Base-by-base conservation (phyloP, 2,888 invertebrate species). In the Euzetes globulus region DNA sequence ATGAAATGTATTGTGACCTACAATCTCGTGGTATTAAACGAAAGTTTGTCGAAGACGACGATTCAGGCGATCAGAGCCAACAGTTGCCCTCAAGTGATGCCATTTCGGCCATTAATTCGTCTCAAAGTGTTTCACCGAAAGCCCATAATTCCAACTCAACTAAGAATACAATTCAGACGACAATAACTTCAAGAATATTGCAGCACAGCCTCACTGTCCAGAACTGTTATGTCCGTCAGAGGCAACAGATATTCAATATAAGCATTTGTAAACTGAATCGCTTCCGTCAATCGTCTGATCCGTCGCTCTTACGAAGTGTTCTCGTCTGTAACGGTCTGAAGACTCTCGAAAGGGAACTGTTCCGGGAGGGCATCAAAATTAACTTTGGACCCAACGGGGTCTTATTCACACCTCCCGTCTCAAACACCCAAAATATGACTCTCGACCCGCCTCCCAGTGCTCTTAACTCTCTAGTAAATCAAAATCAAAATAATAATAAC, bases 291-390 rank as follows among this genome's bases (percentile, higher is more conserved):
- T 91, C 91, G 79, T 90, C 92, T 74, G 94, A 94, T 83, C 93
- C 94, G 60, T 91, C 92, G 77, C 85, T 95, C 76, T 88, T 92
- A 80, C 88, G 93, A 77, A 94, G 93, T 70, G 94, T 95, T 82
- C 88, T 95, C 77, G 94, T 95, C 81, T 93, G 93, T 86, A 94
- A 94, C 84, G 94, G 94, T 75, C 83, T 94, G 78, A 89, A 93
- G 82, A 88, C 89, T 82, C 89, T 94, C 81, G 94, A 94, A 84
- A 87, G 90, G 74, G 94, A 94, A 84, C 91, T 94, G 87, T 92
- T 92, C 82, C 81, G 82, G 75, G 85, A 86, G 78, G 85, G 85
- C 41, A 80, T 83, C 13, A 78, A 77, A 71, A 71, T 78, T n/a
- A 76, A 75, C 52, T 76, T 75, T 27, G 70, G 76, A 9, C 71